Percentiles rank a stretch among this genome's conserved stretches.
Conservation (phyloP, 2,888 invertebrate species). For the Leucania comma region DNA sequence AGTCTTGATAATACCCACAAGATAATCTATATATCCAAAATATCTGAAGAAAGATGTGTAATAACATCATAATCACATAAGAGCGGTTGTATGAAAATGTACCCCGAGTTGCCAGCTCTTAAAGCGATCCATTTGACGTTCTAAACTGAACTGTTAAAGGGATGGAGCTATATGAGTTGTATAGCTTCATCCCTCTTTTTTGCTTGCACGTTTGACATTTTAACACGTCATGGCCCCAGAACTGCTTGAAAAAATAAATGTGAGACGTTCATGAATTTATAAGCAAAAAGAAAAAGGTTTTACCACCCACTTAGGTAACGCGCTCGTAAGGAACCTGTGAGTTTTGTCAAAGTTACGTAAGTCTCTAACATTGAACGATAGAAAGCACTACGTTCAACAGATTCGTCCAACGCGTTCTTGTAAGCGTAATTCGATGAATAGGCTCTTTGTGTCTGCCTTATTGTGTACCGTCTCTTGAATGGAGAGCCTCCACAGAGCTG, state of each 20-base stretch:
- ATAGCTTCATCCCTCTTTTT: too few species aligned
- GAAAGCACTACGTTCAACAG: conserved; percentile 49
- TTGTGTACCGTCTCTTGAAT: conserved; percentile 75
- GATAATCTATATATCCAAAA: too few species aligned
- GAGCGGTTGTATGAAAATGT: too few species aligned
- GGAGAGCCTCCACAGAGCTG: conserved; percentile 63
- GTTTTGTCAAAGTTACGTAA: conserved; percentile 65
- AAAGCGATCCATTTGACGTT: too few species aligned
- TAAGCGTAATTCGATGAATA: conserved; percentile 75
- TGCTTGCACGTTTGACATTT: too few species aligned
- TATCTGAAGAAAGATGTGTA: too few species aligned
- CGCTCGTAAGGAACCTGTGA: conserved; percentile 23
- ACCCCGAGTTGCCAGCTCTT: too few species aligned
- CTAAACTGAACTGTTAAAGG: too few species aligned
- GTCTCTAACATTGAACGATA: conserved; percentile 42
- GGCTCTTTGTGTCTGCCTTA: conserved; percentile 74
- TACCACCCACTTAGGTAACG: conserved; percentile 25
- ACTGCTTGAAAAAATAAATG: conserved; percentile 28
- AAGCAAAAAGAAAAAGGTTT: conserved; percentile 21
- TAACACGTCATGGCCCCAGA: background rate
- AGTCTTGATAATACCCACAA: too few species aligned
- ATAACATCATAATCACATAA: too few species aligned
- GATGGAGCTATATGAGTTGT: too few species aligned
- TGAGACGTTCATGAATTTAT: conserved; percentile 23
- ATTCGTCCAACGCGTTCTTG: conserved; percentile 62